Base-by-base conservation (phyloP, 92 coral and sea anemone genomes). In the Hydrozoanthus gracilis region DNA sequence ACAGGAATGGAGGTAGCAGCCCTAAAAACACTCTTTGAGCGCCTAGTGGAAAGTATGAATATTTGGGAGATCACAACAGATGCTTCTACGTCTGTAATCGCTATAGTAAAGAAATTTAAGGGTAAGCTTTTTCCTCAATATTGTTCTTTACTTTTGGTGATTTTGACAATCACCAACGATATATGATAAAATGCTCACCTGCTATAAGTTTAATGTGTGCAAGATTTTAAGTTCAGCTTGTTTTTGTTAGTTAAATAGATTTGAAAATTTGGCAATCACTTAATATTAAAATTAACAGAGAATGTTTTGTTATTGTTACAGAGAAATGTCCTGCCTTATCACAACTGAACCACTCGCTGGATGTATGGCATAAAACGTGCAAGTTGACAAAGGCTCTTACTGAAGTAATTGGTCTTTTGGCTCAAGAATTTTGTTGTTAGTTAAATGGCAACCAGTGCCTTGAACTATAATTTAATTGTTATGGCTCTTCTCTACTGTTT, bases 341-440 rank as follows among this genome's bases (percentile, higher is more conserved):
- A 65, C 66, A 64, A 27, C 16, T 88, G 39, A 73, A 73, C n/a
- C 87, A 82, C 46, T 71, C 66, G n/a, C 66, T 88, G 9, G 91
- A 88, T 61, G 76, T 88, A 4, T 83, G 88, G 88, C 88, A 88
- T 71, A 83, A 88, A 49, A 56, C 83, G 5, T 52, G 86, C 60
- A 88, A 88, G 16, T 71, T 87, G 56, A 82, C 82, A 51, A 88
- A 68, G 71, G 66, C 82, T 8, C 67, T 77, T 4, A 17, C 82
- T 27, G 82, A 77, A 67, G 82, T 77, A 77, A 17, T 11, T 55
- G 9, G 20, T 16, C 15, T 7, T n/a, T 39, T 76, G 9, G 35
- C 17, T 52, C 12, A 54, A 35, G 69, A 77, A 77, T 77, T 39
- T 10, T 52, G 56, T 17, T 18, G 18, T 67, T 65, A n/a, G n/a